Base-by-base conservation (phyloP, 2,888 invertebrate species). In the Sylvicola cinctus region DNA sequence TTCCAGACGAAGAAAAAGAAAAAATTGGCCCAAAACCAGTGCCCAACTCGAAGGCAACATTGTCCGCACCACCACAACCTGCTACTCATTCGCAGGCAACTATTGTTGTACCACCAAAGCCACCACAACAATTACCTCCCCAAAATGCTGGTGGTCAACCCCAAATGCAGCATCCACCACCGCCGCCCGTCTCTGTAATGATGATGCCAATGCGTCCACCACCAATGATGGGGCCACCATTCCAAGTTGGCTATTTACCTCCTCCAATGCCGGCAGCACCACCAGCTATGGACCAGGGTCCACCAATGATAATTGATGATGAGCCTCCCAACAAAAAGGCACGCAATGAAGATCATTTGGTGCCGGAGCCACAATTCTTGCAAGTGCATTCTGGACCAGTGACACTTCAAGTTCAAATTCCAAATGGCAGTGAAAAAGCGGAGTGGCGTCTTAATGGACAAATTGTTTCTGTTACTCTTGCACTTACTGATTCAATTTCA, bases 371-470 rank as follows among this genome's bases (percentile, higher is more conserved):
- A 36, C 73, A 78, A 34, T 90, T 84, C 59, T 58, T 80, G 40
- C 61, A 71, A 10, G 61, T 71, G 45, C 8, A 12, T 13, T 52
- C 78, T 71, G 71, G 71, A 43, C 76, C 78, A n/a, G 74, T 85
- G 11, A 71, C 72, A 23, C 66, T 91, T 44, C 75, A 74, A 47
- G 80, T 98, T 38, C 66, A 71, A 37, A 70, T 91, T 16, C 96
- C 96, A 8, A 62, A 70, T 44, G 66, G 75, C 50, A 70, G 79
- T 1, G 93, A 95, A 48, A 91, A 93, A 49, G 62, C 81, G 0
- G 96, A 96, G 65, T 93, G 93, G 91, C 83, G 85, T 40, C 65
- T 96, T 40, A 83, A 81, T 54, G 96, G 96, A 1, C 91, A 95
- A 57, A 66, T 74, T 40, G 56, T 96, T 46, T 68, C 70, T 34